Evolutionary conservation across 1,140 invertebrate genomes (phyloP).

Genomic region (Rhopalosiphum padi): DNA sequence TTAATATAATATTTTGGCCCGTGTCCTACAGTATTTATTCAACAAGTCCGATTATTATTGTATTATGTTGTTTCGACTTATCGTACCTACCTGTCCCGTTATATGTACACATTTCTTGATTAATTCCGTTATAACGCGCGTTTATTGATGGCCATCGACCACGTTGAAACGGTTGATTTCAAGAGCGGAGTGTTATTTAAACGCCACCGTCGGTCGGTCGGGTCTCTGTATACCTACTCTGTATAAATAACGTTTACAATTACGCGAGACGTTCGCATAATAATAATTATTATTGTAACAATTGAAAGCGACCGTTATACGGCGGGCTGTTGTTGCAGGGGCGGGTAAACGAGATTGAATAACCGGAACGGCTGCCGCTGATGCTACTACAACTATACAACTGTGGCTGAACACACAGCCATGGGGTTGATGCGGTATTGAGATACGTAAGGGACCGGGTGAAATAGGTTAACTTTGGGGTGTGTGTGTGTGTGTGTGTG

Average conservation of each 20-base stretch:
- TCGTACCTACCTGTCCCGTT: background rate
- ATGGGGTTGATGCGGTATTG: background rate
- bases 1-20: background rate
- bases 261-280: slow-evolving; percentile 15
- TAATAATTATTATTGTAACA: slow-evolving; percentile 18
- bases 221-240: background rate
- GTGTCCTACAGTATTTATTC: background rate
- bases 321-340: background rate
- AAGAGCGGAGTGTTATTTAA: background rate
- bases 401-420: background rate
- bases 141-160: background rate
- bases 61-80: background rate
- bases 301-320: slow-evolving; percentile 12
- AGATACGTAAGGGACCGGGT: background rate
- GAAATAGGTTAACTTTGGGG: slow-evolving; percentile 39
- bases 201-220: background rate
- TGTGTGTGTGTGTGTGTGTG: slow-evolving; percentile 6
- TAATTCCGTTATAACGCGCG: background rate
- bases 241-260: slow-evolving; percentile 34
- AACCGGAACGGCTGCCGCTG: slow-evolving; percentile 29
- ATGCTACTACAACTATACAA: background rate
- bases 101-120: background rate
- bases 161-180: background rate
- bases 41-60: background rate
- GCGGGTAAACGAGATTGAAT: background rate